A percentile compares a stretch with the other conserved stretches of the same genome.
These are phyloP conservation scores for Turnix velox DNA, from an alignment of 2,113 vertebrate species.

Conservation along the genomic window DNA sequence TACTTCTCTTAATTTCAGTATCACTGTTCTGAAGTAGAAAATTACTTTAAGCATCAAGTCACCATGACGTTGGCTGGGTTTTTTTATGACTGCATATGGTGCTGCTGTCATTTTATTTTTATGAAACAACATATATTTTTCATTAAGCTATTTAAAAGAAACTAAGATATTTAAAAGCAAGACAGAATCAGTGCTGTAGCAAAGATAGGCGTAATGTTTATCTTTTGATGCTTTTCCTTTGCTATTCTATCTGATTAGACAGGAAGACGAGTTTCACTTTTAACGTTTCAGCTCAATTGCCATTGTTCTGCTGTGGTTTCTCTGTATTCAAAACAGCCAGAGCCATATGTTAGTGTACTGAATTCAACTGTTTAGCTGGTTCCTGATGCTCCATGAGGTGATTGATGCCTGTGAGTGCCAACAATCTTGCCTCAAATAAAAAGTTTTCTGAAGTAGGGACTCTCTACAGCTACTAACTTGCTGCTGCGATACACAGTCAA, in stretches of 20 bases:
- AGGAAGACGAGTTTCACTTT: background rate
- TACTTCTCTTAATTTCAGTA: background rate
- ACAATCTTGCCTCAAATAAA: background rate
- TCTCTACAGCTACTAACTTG: background rate
- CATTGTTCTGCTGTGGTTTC: background rate
- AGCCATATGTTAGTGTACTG: background rate
- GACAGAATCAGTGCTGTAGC: background rate
- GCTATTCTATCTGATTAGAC: background rate
- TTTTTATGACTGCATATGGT: background rate
- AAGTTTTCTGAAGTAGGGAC: background rate
- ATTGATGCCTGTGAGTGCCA: background rate
- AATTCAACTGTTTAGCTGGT: background rate
- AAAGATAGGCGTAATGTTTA: fast-evolving
- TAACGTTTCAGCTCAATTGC: background rate
- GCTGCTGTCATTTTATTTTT: background rate
- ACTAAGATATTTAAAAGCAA: background rate
- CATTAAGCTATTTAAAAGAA: background rate
- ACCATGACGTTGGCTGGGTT: fast-evolving
- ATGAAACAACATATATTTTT: background rate
- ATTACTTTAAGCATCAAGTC: background rate
- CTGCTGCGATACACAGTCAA: background rate
- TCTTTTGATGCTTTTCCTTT: background rate
- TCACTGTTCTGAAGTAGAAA: background rate
- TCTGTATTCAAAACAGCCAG: background rate
- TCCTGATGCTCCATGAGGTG: background rate